phyloP scores from a whole-genome alignment of 2,113 vertebrate genomes.

The Eretmochelys imbricata region DNA sequence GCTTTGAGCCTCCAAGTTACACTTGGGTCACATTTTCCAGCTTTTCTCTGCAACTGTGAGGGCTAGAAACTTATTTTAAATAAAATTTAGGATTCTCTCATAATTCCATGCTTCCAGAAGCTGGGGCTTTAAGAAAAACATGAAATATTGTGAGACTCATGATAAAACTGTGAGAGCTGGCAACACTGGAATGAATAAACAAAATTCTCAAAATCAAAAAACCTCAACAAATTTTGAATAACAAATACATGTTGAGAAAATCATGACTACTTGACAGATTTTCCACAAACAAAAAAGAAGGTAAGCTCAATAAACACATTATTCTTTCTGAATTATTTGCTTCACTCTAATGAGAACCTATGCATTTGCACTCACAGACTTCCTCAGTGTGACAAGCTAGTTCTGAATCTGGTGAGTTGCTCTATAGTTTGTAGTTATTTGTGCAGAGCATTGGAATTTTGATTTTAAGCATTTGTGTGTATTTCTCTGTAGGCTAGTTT shows the following conservation, averaged over 20 bases:
- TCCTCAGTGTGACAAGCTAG: fast-evolving
- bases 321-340: background rate
- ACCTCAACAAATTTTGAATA: background rate
- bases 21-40: background rate
- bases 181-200: background rate
- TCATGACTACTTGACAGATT: fast-evolving
- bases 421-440: background rate
- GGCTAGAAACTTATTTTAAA: background rate
- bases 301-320: background rate
- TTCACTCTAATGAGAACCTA: background rate
- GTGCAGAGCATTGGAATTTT: background rate
- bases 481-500: background rate
- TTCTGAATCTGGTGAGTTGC: background rate
- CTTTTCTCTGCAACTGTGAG: background rate
- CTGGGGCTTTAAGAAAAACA: background rate
- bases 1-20: background rate
- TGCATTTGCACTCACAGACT: background rate
- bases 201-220: slow-evolving; percentile 9
- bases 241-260: background rate
- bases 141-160: background rate
- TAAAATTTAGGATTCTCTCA: background rate
- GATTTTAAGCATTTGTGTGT: background rate
- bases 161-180: background rate
- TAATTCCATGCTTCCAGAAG: slow-evolving; percentile 10
- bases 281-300: background rate